phyloP scores from a whole-genome alignment of 2,888 invertebrate genomes.

The Lysandra bellargus region DNA sequence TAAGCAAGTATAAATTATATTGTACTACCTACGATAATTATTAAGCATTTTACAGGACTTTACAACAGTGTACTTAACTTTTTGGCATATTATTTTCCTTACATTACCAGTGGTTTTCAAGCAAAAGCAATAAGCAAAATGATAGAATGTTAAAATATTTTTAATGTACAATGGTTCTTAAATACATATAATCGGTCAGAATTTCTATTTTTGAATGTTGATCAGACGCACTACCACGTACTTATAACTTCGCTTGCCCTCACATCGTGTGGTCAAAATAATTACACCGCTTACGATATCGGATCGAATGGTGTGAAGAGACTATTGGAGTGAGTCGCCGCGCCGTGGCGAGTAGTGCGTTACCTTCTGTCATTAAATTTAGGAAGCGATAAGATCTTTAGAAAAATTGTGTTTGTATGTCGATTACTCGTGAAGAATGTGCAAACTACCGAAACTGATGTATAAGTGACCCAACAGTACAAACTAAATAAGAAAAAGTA shows the following conservation, averaged over 20 bases:
- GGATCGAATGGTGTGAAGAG: not conserved
- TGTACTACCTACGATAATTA: too few relatives aligned
- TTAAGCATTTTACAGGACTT: too few relatives aligned
- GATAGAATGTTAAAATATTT: too few relatives aligned
- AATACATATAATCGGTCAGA: too few relatives aligned
- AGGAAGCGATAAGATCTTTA: not conserved
- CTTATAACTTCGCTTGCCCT: not conserved
- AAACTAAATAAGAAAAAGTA: not conserved
- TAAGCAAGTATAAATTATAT: not conserved
- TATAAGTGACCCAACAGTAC: not conserved
- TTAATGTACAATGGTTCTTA: too few relatives aligned
- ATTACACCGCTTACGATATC: not conserved
- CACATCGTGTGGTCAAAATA: too few relatives aligned
- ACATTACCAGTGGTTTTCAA: too few relatives aligned
- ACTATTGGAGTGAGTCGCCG: not conserved
- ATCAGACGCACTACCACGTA: too few relatives aligned
- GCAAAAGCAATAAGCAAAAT: too few relatives aligned
- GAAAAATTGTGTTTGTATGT: slow-evolving; percentile 7
- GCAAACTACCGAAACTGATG: slow-evolving; percentile 5
- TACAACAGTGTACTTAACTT: too few relatives aligned
- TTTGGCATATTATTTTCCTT: not conserved
- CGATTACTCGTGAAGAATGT: not conserved
- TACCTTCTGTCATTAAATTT: not conserved
- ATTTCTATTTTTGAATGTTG: too few relatives aligned
- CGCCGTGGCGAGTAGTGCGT: not conserved